Evolutionary conservation across 2,113 vertebrate genomes (phyloP), one percentile per base, ranked within the genome.

Genomic region (Vidua chalybeata): DNA sequence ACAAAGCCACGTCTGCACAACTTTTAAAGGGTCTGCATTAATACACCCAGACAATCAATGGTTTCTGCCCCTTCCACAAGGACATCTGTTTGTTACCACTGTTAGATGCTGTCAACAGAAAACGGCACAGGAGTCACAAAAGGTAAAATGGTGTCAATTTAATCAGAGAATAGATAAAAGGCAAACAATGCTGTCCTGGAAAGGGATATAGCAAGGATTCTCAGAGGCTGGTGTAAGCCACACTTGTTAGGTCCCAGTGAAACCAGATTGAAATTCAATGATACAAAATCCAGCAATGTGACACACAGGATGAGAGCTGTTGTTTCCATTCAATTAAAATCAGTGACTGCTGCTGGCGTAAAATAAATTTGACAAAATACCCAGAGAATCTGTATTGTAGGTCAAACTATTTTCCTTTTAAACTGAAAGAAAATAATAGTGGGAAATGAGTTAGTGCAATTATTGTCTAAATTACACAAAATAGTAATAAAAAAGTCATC

Each of bases 41-140:
- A 98, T 96, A 97, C 96, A 97, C 96, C 97, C 97, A 97, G 92
- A 92, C 97, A 98, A 98, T 98, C 98, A 98, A 98, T 98, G 97
- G 64, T 92, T 94, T 94, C 95, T 94, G 93, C 93, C 96, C 96
- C 97, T 96, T 97, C 96, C 95, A 94, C 98, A 98, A 98, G 98
- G 98, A 98, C 98, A 97, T 39, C 27, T 82, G 95, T 96, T 95
- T 96, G 93, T 97, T 97, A 96, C 97, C 82, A 95, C 96, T 97
- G 96, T 96, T 88, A 95, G 97, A 93, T 93, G 93, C 96, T 98
- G 97, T 98, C 98, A 98, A 98, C 96, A 97, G 94, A 98, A 98
- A 98, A 97, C 97, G 97, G 98, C 97, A 98, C 95, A 59, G 84
- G 96, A 98, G 96, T 97, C 96, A 94, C 96, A 96, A 96, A 97